phyloP scores from a whole-genome alignment of 2,113 vertebrate species.

The Garra rufa region DNA sequence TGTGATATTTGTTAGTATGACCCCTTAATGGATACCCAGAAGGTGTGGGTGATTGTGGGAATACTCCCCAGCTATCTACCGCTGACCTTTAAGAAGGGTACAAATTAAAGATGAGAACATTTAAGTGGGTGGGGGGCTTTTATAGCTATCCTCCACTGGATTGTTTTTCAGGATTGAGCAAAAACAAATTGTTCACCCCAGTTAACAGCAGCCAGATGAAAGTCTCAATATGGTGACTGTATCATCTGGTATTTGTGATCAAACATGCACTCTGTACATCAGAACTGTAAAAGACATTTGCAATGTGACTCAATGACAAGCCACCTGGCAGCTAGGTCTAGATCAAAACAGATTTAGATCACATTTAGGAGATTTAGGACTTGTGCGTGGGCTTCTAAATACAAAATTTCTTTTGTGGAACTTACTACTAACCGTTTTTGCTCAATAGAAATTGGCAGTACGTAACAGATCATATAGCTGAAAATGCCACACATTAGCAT shows the following conservation, averaged over 20 bases:
- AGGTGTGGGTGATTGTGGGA: slow-evolving; percentile 27
- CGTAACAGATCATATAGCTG: not conserved
- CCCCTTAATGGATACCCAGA: slow-evolving; percentile 21
- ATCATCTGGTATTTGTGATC: too few relatives aligned
- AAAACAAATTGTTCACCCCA: not conserved
- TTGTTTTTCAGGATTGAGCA: slow-evolving; percentile 19
- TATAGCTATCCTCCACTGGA: not conserved
- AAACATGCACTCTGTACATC: not conserved
- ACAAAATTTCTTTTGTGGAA: not conserved
- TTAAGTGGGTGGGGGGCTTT: slow-evolving; percentile 33
- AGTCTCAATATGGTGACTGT: not conserved
- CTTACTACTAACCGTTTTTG: not conserved
- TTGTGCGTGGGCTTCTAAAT: not conserved
- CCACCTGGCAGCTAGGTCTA: not conserved
- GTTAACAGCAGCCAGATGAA: not conserved
- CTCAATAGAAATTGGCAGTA: not conserved
- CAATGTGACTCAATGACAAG: not conserved
- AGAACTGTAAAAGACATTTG: not conserved
- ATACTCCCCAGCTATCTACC: not conserved
- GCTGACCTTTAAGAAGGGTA: slow-evolving; percentile 35
- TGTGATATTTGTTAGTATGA: slow-evolving; percentile 2
- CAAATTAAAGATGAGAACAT: not conserved
- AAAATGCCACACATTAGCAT: not conserved
- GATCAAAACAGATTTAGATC: slow-evolving; percentile 23
- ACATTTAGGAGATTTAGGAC: not conserved